Evolutionary conservation across 1,140 invertebrate species (phyloP).

Genomic region (Choristoneura fumiferana): DNA sequence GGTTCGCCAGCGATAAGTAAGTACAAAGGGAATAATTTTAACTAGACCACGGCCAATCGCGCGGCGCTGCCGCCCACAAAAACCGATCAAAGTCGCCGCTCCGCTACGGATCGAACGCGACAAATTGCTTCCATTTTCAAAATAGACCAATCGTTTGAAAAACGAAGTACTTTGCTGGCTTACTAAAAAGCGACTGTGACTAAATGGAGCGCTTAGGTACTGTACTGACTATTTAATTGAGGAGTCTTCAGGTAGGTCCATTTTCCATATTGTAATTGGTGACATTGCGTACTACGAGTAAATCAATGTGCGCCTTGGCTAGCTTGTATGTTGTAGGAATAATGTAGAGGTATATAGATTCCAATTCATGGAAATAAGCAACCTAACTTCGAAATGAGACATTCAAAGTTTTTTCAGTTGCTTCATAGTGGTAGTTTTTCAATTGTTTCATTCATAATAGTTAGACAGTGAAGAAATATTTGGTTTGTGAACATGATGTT

Average conservation of each 20-base stretch:
- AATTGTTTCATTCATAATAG: too few species aligned
- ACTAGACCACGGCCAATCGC: constrained; percentile 53
- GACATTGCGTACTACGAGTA: too few species aligned
- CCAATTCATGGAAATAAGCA: too few species aligned
- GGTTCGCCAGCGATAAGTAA: constrained; percentile 8
- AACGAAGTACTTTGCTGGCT: constrained; percentile 40
- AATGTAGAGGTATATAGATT: too few species aligned
- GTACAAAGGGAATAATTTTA: constrained; percentile 49
- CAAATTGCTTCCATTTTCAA: constrained; percentile 66
- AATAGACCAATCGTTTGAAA: constrained; percentile 57
- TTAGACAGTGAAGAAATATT: too few species aligned
- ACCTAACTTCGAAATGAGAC: too few species aligned
- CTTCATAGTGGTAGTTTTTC: too few species aligned
- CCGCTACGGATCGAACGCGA: constrained; percentile 53
- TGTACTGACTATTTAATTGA: neutral
- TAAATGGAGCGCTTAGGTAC: constrained; percentile 26
- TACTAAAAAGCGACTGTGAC: constrained; percentile 53
- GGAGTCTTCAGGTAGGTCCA: neutral
- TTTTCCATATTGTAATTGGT: too few species aligned
- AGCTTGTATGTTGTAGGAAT: too few species aligned
- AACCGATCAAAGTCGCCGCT: constrained; percentile 65
- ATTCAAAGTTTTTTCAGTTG: too few species aligned
- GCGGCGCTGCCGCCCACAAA: constrained; percentile 55
- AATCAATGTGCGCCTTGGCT: too few species aligned
- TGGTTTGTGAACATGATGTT: too few species aligned